Percentiles rank a stretch among this genome's conserved stretches.
These are phyloP conservation scores for Tromatobia lineatoria DNA, from an alignment of 2,888 invertebrate species.

Conservation along the genomic window DNA sequence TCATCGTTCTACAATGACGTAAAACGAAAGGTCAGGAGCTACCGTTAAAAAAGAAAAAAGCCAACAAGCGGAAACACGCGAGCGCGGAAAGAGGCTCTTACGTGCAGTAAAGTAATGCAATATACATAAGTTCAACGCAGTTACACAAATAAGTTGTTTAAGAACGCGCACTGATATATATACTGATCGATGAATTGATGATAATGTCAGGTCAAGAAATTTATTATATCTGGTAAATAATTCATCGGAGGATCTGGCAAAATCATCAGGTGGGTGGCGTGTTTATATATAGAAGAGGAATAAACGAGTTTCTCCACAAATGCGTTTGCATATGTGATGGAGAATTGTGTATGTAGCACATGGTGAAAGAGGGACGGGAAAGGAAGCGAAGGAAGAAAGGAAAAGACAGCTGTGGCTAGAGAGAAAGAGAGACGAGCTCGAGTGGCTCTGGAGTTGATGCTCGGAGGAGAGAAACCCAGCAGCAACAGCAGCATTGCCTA, in stretches of 20 bases:
- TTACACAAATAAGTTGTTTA: neutral
- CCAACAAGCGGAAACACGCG: conserved; percentile 18
- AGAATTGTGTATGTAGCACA: conserved; percentile 25
- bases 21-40: conserved; percentile 12
- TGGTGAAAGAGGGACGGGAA: conserved; percentile 48
- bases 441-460: conserved; percentile 33
- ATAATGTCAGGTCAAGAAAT: neutral
- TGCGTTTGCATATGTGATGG: conserved; percentile 16
- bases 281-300: conserved; percentile 8
- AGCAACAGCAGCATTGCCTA: conserved; percentile 3
- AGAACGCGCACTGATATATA: neutral
- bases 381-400: conserved; percentile 36
- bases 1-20: conserved; percentile 15
- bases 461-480: conserved; percentile 16
- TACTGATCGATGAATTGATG: conserved; percentile 4
- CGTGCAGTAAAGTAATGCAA: neutral
- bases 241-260: neutral
- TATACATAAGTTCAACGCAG: neutral
- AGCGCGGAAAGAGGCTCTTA: conserved; percentile 5
- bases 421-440: conserved; percentile 50
- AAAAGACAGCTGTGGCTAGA: conserved; percentile 25
- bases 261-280: conserved; percentile 23
- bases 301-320: conserved; percentile 50
- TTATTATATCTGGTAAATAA: conserved; percentile 18
- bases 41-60: neutral